Evolutionary conservation across 2,888 invertebrate genomes (phyloP), one percentile per base, ranked within the genome.

Genomic region (Nipponacmea schrenckii): DNA sequence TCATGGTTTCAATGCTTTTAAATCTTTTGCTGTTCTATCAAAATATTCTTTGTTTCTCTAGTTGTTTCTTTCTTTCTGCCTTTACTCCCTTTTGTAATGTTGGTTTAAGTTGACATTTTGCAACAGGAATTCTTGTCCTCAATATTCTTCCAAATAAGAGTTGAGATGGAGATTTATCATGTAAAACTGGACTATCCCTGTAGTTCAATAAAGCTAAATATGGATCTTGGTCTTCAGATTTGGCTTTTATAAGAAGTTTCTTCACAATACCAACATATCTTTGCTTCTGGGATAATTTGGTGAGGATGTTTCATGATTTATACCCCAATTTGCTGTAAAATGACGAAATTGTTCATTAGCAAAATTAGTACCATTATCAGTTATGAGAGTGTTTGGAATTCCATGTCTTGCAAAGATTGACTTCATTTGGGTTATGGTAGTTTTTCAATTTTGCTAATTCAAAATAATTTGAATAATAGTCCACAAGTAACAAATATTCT

Each of bases 371-470:
- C 17, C 15, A 56, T 50, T 68, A 20, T 50, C 68, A 45, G 56
- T 14, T 14, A 68, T 26, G 10, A 68, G 26, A 15, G 39, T 68
- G 20, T 68, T 50, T 27, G 56, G 68, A 15, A 56, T 68, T 27
- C 56, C 68, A 56, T 56, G 26, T 56, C 62, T 27, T 26, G 56
- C 50, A 24, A 68, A 27, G 14, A 68, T 56, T 45, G 62, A 68
- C 26, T 68, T 68, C 48, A 68, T 68, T n/a, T 68, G 48, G n/a
- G 48, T 24, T 7, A 68, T 56, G 46, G 56, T 48, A 48, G 46
- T n/a, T 46, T 26, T 27, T 48, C 46, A 67, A 17, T 44, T 20
- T 46, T 14, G 44, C 3, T 20, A 67, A 46, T 45, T 45, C 67
- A 39, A 44, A 44, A 50, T 39, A 50, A 27, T 46, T 67, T n/a